A percentile compares a stretch with the other conserved stretches of the same genome.
phyloP scores from a whole-genome alignment of 2,888 invertebrate species.

The Eristalis pertinax region DNA sequence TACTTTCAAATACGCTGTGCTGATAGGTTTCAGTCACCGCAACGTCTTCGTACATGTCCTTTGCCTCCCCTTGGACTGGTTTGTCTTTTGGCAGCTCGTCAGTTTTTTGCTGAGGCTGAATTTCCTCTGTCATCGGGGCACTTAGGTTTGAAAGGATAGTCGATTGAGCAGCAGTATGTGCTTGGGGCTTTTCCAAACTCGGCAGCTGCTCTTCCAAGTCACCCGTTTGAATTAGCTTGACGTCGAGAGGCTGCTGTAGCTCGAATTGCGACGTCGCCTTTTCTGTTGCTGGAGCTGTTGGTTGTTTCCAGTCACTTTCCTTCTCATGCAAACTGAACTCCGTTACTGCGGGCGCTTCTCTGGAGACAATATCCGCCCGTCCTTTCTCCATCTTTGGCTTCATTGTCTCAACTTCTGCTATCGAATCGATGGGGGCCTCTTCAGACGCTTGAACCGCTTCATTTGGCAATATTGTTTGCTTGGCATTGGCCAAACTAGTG shows the following conservation, averaged over 20 bases:
- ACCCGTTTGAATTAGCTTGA: slow-evolving; percentile 84
- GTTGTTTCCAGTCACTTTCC: slow-evolving; percentile 81
- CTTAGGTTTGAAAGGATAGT: slow-evolving; percentile 81
- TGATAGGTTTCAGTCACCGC: slow-evolving; percentile 73
- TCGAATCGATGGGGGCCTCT: slow-evolving; percentile 83
- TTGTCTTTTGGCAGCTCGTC: slow-evolving; percentile 74
- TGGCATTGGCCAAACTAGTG: slow-evolving; percentile 83
- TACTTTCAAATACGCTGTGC: slow-evolving; percentile 74
- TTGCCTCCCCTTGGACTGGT: slow-evolving; percentile 77
- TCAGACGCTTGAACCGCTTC: slow-evolving; percentile 85
- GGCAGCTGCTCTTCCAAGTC: slow-evolving; percentile 86
- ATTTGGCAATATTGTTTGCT: slow-evolving; percentile 83
- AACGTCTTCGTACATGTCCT: slow-evolving; percentile 79
- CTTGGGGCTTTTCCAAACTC: slow-evolving; percentile 76
- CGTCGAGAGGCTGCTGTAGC: slow-evolving; percentile 84
- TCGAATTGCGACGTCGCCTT: slow-evolving; percentile 73
- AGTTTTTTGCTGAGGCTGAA: slow-evolving; percentile 82
- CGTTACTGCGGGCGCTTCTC: slow-evolving; percentile 84
- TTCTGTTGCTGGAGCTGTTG: slow-evolving; percentile 39
- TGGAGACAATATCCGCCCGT: slow-evolving; percentile 83
- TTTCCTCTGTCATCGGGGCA: slow-evolving; percentile 81
- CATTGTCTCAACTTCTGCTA: slow-evolving; percentile 74
- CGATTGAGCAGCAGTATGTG: slow-evolving; percentile 73
- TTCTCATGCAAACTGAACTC: slow-evolving; percentile 86
- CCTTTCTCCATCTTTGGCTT: slow-evolving; percentile 80